Evolutionary conservation across 2,113 vertebrate genomes (phyloP).

Genomic region (human): DNA sequence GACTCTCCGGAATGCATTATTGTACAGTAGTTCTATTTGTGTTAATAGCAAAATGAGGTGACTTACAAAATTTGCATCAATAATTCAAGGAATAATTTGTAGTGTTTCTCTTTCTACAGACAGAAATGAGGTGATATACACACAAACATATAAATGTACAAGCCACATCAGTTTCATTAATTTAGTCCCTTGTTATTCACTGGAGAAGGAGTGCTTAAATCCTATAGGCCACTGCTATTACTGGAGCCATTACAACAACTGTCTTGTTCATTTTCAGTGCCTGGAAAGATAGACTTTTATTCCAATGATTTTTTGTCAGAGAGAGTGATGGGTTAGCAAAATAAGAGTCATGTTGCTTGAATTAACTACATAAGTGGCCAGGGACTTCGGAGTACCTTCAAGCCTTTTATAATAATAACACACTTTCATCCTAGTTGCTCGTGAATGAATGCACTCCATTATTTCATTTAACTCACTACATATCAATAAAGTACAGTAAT

Average conservation of each 20-base stretch:
- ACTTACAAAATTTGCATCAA: conserved; percentile 17
- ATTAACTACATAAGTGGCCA: conserved; percentile 55
- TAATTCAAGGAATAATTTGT: conserved; percentile 1
- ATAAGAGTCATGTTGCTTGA: conserved; percentile 63
- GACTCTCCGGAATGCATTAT: neutral
- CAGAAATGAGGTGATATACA: conserved; percentile 21
- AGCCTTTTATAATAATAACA: conserved; percentile 52
- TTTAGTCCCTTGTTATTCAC: neutral
- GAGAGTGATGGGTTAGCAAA: conserved; percentile 62
- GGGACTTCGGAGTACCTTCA: conserved; percentile 56
- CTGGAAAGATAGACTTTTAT: conserved; percentile 61
- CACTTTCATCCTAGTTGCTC: conserved; percentile 25
- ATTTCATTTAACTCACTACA: conserved; percentile 61
- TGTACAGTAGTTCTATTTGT: neutral
- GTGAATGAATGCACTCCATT: conserved; percentile 63
- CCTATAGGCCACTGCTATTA: conserved; percentile 13
- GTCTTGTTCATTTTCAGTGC: neutral
- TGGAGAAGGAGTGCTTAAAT: neutral
- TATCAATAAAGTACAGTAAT: conserved; percentile 53
- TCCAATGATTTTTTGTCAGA: conserved; percentile 61
- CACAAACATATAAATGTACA: conserved; percentile 2
- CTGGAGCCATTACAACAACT: neutral
- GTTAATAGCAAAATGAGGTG: neutral
- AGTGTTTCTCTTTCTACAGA: neutral
- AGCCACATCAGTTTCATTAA: neutral